Conservation (phyloP, 2,797 vertebrate species). For the Enteromius fasciolatus region DNA sequence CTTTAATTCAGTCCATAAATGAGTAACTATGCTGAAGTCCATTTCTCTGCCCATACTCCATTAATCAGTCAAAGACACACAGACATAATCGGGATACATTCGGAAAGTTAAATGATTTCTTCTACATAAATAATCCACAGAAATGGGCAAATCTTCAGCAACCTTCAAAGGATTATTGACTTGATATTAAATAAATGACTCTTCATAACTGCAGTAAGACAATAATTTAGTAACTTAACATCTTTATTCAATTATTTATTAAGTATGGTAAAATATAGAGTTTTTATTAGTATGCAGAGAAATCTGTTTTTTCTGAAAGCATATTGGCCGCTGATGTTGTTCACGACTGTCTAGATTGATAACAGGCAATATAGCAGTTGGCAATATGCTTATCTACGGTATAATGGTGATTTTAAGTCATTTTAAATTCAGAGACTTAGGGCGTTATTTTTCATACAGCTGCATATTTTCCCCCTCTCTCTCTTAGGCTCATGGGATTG, state of each 20-base stretch:
- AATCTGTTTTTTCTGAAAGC: background rate
- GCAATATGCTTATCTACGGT: background rate
- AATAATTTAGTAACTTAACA: background rate
- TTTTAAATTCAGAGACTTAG: background rate
- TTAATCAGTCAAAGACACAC: conserved; percentile 33
- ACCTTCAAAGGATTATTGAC: conserved; percentile 3
- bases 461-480: conserved; percentile 42
- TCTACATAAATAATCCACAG: conserved; percentile 26
- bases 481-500: conserved; percentile 69
- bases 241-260: background rate
- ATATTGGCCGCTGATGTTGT: background rate
- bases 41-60: conserved; percentile 20
- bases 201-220: background rate
- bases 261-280: background rate
- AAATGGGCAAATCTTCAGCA: background rate
- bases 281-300: background rate
- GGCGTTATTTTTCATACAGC: background rate
- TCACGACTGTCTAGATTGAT: background rate
- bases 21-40: conserved; percentile 58
- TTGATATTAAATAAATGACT: background rate
- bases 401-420: background rate
- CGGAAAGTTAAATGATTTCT: conserved; percentile 15
- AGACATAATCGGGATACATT: background rate
- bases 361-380: background rate
- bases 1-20: conserved; percentile 52